These are phyloP conservation scores for Halocynthia roretzi DNA, from an alignment of 23 tunicate genomes.

Conservation along the genomic window DNA sequence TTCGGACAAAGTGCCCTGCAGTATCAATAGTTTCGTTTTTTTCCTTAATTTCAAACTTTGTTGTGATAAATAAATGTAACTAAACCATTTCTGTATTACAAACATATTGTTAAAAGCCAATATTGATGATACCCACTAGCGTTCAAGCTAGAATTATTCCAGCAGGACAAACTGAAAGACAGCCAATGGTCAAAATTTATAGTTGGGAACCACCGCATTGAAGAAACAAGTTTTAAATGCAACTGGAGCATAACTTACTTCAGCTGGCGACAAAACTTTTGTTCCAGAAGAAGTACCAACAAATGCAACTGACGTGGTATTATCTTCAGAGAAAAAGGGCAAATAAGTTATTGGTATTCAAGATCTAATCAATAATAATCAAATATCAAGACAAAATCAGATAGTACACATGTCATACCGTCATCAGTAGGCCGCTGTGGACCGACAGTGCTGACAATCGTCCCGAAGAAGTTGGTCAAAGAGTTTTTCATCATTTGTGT, in stretches of 20 bases:
- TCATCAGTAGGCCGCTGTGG: slow-evolving; percentile 66
- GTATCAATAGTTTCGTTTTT: too few species aligned
- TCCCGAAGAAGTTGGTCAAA: slow-evolving; percentile 58
- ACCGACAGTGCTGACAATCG: slow-evolving; percentile 62
- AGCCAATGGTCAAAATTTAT: too few species aligned
- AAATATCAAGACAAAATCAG: background rate
- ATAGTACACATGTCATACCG: slow-evolving; percentile 16
- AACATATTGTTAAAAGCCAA: background rate
- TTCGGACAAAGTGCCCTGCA: too few species aligned
- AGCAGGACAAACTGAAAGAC: too few species aligned
- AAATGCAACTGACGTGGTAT: slow-evolving; percentile 27
- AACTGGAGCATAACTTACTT: slow-evolving; percentile 18
- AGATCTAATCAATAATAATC: background rate
- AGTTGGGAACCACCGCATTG: too few species aligned
- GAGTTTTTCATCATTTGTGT: slow-evolving; percentile 63
- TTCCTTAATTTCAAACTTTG: too few species aligned
- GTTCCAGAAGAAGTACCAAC: slow-evolving; percentile 72
- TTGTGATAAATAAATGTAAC: background rate
- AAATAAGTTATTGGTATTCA: background rate
- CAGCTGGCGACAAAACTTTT: slow-evolving; percentile 61
- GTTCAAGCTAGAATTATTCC: background rate
- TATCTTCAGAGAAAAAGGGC: slow-evolving; percentile 33
- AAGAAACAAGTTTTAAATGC: too few species aligned
- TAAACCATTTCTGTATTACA: background rate
- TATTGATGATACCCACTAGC: background rate